Conservation (phyloP, 2,888 invertebrate species). For the Drepana falcataria region DNA sequence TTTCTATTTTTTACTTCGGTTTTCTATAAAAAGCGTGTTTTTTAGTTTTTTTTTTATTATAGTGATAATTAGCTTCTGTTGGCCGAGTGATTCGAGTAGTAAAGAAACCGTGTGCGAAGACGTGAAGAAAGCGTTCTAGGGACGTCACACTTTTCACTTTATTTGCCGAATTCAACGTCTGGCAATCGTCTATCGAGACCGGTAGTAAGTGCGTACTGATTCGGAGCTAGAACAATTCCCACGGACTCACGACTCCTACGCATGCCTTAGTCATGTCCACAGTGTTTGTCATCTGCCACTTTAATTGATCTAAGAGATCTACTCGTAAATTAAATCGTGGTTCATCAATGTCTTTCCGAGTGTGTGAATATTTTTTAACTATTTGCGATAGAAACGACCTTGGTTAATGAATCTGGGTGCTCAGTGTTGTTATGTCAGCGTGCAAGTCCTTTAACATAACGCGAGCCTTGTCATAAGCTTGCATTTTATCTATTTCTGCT, state of each 20-base stretch:
- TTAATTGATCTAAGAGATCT: conserved; percentile 71
- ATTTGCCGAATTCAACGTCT: conserved; percentile 1
- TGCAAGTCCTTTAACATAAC: not conserved
- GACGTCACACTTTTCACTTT: not conserved
- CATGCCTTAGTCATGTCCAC: conserved; percentile 58
- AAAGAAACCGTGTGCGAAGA: no score
- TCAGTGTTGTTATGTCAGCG: not conserved
- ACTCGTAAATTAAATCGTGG: conserved; percentile 72
- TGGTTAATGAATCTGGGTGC: conserved; percentile 21
- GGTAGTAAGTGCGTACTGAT: conserved; percentile 22
- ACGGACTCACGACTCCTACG: conserved; percentile 64
- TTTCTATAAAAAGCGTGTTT: no score
- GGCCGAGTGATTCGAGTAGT: no score
- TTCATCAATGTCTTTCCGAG: conserved; percentile 38
- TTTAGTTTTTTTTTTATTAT: no score
- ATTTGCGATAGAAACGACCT: conserved; percentile 35
- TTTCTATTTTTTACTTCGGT: no score
- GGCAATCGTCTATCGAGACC: conserved; percentile 36
- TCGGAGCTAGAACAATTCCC: conserved; percentile 47
- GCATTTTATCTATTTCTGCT: no score
- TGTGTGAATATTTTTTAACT: conserved; percentile 45
- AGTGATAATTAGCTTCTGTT: no score
- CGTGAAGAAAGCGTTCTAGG: not conserved
- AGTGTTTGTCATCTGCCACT: conserved; percentile 67
- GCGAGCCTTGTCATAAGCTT: no score